Conservation (phyloP, 2,888 invertebrate species). For the Philereme vetulata region DNA sequence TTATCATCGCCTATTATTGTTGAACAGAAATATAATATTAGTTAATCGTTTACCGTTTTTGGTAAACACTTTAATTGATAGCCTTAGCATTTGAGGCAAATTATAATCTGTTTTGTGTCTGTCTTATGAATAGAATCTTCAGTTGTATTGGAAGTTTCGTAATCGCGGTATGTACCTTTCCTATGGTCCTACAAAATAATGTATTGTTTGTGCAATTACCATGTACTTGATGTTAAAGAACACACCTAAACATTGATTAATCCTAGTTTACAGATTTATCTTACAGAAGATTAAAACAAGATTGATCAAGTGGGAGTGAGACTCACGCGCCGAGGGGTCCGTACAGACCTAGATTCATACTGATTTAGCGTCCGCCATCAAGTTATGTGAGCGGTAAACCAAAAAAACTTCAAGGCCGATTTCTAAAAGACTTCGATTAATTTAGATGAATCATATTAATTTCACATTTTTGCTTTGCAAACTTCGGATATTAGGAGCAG, state of each 20-base stretch:
- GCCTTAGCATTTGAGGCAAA: constrained; percentile 30
- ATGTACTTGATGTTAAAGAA: not conserved
- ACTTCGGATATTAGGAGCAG: too few relatives aligned
- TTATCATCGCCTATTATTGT: constrained; percentile 34
- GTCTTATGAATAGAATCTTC: not conserved
- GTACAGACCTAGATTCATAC: too few relatives aligned
- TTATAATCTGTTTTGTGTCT: constrained; percentile 15
- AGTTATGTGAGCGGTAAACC: too few relatives aligned
- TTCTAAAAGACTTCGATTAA: too few relatives aligned
- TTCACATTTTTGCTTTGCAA: too few relatives aligned
- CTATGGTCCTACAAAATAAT: not conserved
- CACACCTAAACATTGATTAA: not conserved
- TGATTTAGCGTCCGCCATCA: too few relatives aligned
- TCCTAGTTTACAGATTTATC: too few relatives aligned
- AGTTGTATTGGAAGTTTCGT: not conserved
- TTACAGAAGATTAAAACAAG: too few relatives aligned
- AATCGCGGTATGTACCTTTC: constrained; percentile 3
- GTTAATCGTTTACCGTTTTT: constrained; percentile 26
- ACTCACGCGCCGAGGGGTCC: too few relatives aligned
- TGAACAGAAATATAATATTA: constrained; percentile 27
- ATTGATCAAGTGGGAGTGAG: too few relatives aligned
- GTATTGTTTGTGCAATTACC: not conserved
- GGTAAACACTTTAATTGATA: constrained; percentile 28
- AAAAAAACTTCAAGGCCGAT: too few relatives aligned
- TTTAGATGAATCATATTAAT: too few relatives aligned